Evolutionary conservation across 2,113 vertebrate genomes (phyloP).

Genomic region (Lepidothrix coronata): DNA sequence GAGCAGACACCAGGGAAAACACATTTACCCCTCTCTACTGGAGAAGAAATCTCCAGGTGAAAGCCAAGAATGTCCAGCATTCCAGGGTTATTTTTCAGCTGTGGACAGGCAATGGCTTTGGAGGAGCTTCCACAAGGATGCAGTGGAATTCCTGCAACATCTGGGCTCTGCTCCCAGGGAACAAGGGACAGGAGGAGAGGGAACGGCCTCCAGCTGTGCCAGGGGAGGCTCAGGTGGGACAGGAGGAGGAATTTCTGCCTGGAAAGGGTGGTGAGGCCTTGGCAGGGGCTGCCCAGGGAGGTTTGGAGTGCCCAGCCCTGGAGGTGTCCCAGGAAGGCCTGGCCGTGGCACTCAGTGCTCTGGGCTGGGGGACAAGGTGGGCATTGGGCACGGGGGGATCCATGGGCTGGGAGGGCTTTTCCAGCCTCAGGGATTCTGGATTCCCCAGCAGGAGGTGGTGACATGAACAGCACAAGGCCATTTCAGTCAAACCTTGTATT

Average conservation of each 20-base stretch:
- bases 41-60: background rate
- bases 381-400: background rate
- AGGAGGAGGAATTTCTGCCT: background rate
- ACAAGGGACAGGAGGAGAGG: background rate
- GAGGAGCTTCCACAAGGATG: background rate
- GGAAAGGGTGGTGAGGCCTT: background rate
- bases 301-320: background rate
- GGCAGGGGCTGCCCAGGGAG: background rate
- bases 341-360: background rate
- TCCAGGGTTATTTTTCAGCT: background rate
- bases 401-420: background rate
- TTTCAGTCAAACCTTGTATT: background rate
- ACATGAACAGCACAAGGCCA: background rate
- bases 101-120: background rate
- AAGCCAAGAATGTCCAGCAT: rapidly evolving
- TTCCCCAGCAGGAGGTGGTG: background rate
- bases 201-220: background rate
- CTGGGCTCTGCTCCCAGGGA: background rate
- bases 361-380: background rate
- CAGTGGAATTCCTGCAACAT: background rate
- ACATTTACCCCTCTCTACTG: background rate
- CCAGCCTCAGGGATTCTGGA: rapidly evolving
- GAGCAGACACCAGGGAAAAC: rapidly evolving
- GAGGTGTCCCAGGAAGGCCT: background rate
- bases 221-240: background rate